These are phyloP conservation scores for Aldrovandia affinis DNA, from an alignment of 2,797 vertebrate species.

Conservation along the genomic window DNA sequence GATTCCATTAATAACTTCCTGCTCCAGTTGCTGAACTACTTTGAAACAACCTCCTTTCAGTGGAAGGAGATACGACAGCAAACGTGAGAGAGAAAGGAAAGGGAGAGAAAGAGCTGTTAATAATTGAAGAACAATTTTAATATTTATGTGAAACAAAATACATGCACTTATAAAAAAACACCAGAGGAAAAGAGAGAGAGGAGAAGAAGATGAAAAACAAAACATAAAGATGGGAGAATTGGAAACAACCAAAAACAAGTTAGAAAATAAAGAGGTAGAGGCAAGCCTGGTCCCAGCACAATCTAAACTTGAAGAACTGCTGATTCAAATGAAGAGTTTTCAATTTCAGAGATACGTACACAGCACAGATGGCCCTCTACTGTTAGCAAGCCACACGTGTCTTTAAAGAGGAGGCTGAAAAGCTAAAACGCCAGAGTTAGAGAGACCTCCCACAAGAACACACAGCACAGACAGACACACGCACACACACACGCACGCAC, in stretches of 20 bases:
- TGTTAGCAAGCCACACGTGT: not conserved
- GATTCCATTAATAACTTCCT: conserved; percentile 64
- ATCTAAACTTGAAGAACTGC: not conserved
- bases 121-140: not conserved
- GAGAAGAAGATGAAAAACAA: not conserved
- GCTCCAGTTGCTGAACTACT: conserved; percentile 47
- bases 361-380: not conserved
- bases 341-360: not conserved
- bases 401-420: not conserved
- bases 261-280: too few relatives aligned
- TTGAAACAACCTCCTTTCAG: conserved; percentile 14
- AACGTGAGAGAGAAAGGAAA: not conserved
- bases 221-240: not conserved
- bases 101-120: not conserved
- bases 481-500: too few relatives aligned
- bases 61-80: not conserved
- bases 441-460: too few relatives aligned
- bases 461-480: too few relatives aligned
- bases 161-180: not conserved
- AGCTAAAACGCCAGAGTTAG: not conserved
- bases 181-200: not conserved
- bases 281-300: too few relatives aligned
- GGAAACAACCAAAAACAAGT: not conserved
- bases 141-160: not conserved
- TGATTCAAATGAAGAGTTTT: not conserved